Base-by-base conservation (phyloP, 2,113 vertebrate species). In the Erinaceus europaeus region DNA sequence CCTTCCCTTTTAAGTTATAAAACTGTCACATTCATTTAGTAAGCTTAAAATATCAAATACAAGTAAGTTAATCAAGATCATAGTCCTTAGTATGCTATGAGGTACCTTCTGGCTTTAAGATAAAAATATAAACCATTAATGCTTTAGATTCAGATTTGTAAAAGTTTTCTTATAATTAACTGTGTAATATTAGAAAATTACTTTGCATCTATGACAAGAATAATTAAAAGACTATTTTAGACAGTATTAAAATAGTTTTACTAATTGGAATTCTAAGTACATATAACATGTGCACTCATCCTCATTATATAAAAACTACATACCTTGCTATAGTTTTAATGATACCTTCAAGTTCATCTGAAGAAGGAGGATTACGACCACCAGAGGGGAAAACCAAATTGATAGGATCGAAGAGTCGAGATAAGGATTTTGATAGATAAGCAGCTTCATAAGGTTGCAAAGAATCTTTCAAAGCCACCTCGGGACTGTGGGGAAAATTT, bases 391-490 rank as follows among this genome's bases (percentile, higher is more conserved):
- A 99, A 77, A 99, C 98, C 5, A 99, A 98, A 94, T 99, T 99
- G 97, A 99, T 99, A 36, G 99, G 99, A 92, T 99, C 99, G 84
- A 99, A 99, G 46, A 99, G 98, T 13, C 99, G 98, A 15, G 99
- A 99, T 46, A 99, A 97, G 10, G 99, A 99, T 96, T 99, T 99
- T 94, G 99, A 99, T 23, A 99, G 97, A 95, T 99, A 99, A 38
- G 99, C 99, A 25, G 98, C 98, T 96, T 99, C 98, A 29, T 98
- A 99, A 0, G 97, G 97, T 96, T 98, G 98, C 34, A 99, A 97
- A 5, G 98, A 99, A 90, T 97, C 97, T 96, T 99, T 99, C 93
- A 99, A 97, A 52, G 98, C 98, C 82, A 98, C 99, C 96, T 99
- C 99, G 90, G 98, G 98, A 94, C 99, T 99, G 86, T 40, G 23